Percentiles rank a stretch among this genome's conserved stretches.
These are phyloP conservation scores for Teleogryllus occipitalis DNA, from an alignment of 1,140 invertebrate species.

Conservation along the genomic window DNA sequence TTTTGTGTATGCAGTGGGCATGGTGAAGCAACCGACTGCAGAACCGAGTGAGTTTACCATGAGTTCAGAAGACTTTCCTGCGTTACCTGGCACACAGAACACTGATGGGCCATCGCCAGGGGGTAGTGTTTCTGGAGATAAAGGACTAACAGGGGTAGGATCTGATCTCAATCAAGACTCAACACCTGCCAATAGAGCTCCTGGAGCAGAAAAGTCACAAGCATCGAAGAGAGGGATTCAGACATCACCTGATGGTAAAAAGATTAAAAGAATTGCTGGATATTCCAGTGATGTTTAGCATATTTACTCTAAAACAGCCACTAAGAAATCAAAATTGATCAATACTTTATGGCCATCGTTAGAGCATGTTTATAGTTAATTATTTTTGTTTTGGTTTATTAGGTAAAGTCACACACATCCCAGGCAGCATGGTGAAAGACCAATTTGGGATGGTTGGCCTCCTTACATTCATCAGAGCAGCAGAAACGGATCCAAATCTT, in stretches of 20 bases:
- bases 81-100: slow-evolving; percentile 64
- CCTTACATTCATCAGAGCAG: slow-evolving; percentile 92
- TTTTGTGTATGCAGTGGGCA: slow-evolving; percentile 60
- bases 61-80: slow-evolving; percentile 97
- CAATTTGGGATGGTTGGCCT: slow-evolving; percentile 99
- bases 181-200: slow-evolving; percentile 20
- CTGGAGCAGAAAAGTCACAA: slow-evolving; percentile 26
- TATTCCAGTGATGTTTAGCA: no score
- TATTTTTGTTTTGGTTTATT: slow-evolving; percentile 12
- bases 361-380: not conserved
- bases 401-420: slow-evolving; percentile 96
- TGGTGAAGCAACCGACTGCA: slow-evolving; percentile 89
- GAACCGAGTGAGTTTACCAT: slow-evolving; percentile 94
- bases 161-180: slow-evolving; percentile 17
- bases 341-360: no score
- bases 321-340: no score
- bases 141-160: slow-evolving; percentile 13
- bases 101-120: slow-evolving; percentile 25
- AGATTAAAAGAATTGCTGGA: not conserved
- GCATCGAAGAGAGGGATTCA: slow-evolving; percentile 74
- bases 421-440: slow-evolving; percentile 95
- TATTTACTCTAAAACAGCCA: no score
- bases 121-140: slow-evolving; percentile 19
- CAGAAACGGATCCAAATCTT: slow-evolving; percentile 92
- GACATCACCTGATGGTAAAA: slow-evolving; percentile 82